A percentile compares a stretch with the other conserved stretches of the same genome.
Evolutionary conservation across 23 tunicate species (phyloP).

Genomic region (Ascidia mentula): DNA sequence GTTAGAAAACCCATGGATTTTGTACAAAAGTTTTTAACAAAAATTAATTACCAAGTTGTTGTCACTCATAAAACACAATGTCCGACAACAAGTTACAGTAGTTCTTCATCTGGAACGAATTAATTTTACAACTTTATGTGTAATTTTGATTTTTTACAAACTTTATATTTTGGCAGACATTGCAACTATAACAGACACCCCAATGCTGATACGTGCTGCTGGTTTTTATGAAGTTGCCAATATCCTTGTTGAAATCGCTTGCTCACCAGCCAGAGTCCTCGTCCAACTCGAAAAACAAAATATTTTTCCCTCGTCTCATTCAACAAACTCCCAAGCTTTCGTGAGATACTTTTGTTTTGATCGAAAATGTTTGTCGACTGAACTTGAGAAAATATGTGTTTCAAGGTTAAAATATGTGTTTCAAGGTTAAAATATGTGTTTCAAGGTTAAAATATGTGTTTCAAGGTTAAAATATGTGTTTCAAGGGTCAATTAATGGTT

Average conservation of each 20-base stretch:
- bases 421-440: too few species aligned
- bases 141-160: not conserved
- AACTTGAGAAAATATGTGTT: too few species aligned
- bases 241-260: slow-evolving; percentile 48
- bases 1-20: too few species aligned
- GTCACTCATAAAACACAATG: too few species aligned
- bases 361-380: too few species aligned
- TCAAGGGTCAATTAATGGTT: too few species aligned
- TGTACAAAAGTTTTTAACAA: too few species aligned
- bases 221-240: slow-evolving; percentile 64
- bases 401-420: too few species aligned
- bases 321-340: not conserved
- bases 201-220: not conserved
- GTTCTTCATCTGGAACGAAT: not conserved
- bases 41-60: too few species aligned
- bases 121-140: not conserved
- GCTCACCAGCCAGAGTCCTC: slow-evolving; percentile 30
- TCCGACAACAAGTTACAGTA: not conserved
- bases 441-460: too few species aligned
- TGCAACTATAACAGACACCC: not conserved
- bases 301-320: not conserved
- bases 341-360: not conserved
- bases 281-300: slow-evolving; percentile 8
- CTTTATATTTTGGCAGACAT: not conserved
- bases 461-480: too few species aligned